A percentile compares a stretch with the other conserved stretches of the same genome.
Conservation (phyloP, 1,140 invertebrate genomes). For the Pogonus chalceus region DNA sequence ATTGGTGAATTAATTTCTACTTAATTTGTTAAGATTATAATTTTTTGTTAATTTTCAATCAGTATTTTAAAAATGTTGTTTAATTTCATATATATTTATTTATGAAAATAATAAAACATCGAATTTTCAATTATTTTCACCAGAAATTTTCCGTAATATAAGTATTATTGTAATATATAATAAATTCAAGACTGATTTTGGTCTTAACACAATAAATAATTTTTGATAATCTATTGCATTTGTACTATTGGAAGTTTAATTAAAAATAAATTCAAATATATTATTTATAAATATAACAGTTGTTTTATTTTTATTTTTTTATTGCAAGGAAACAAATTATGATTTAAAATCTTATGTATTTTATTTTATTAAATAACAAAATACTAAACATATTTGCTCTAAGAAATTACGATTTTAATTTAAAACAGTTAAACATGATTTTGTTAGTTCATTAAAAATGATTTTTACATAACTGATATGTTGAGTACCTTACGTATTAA, state of each 20-base stretch:
- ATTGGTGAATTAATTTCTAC: too few species aligned
- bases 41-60: too few species aligned
- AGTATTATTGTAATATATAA: too few species aligned
- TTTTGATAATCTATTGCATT: background rate
- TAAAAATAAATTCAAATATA: background rate
- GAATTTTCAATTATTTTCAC: too few species aligned
- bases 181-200: background rate
- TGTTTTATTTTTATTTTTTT: background rate
- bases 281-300: background rate
- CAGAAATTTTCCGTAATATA: too few species aligned
- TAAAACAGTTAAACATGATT: too few species aligned
- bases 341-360: background rate
- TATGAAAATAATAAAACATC: too few species aligned
- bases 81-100: too few species aligned
- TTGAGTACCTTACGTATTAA: background rate
- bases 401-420: too few species aligned
- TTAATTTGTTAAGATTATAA: too few species aligned
- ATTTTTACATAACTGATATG: background rate
- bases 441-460: background rate
- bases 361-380: slow-evolving; percentile 4
- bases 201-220: background rate
- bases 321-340: background rate
- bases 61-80: too few species aligned
- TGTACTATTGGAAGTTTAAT: background rate
- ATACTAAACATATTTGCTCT: background rate